These are phyloP conservation scores for Eulemur albifrons DNA, from an alignment of 2,797 vertebrate species.

Conservation along the genomic window DNA sequence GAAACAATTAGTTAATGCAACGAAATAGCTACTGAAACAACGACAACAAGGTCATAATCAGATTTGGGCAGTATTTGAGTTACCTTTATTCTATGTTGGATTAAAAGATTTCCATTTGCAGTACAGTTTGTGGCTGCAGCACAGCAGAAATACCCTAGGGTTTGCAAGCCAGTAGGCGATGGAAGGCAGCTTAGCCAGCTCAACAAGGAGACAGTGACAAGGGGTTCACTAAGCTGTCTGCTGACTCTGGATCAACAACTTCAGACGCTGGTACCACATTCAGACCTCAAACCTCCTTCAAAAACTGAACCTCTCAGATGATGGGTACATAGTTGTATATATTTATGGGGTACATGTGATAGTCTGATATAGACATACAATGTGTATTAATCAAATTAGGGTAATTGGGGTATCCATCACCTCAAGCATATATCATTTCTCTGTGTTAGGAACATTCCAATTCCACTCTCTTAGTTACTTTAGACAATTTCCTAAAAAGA, in stretches of 20 bases:
- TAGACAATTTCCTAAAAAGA: background rate
- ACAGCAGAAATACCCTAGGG: no score
- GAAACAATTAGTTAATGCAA: background rate
- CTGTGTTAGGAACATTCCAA: background rate
- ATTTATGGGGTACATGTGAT: background rate
- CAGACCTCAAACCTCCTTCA: background rate
- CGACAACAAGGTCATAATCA: background rate
- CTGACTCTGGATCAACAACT: no score
- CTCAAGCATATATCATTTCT: background rate
- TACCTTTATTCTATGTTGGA: background rate
- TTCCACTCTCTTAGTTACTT: background rate
- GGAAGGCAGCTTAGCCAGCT: background rate
- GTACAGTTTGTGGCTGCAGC: background rate
- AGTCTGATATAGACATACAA: background rate
- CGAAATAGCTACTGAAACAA: background rate
- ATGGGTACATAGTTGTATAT: background rate
- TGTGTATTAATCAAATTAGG: background rate
- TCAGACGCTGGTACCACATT: background rate
- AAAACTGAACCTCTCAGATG: background rate
- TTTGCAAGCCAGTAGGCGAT: fast-evolving
- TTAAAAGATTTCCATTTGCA: background rate
- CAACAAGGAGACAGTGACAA: background rate
- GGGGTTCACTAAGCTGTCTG: fast-evolving
- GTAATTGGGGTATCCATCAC: background rate
- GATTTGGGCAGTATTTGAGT: background rate